Evolutionary conservation across 2,113 vertebrate genomes (phyloP).

Genomic region (Cheilinus undulatus): DNA sequence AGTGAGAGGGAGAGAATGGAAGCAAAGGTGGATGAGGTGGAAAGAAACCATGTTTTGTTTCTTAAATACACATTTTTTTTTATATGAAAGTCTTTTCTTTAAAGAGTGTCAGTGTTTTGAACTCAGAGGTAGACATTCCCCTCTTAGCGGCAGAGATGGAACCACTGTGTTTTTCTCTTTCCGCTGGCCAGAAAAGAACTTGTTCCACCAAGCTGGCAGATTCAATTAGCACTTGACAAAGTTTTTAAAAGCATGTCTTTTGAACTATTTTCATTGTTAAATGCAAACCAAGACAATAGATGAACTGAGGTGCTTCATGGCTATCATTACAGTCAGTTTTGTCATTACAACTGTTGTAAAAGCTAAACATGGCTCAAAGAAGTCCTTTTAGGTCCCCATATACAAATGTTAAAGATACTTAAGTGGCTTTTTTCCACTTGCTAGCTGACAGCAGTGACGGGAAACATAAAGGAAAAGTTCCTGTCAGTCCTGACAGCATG

Average conservation of each 20-base stretch:
- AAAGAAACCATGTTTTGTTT: too few species aligned
- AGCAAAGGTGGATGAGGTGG: conserved; percentile 17
- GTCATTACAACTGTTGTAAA: background rate
- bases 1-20: conserved; percentile 51
- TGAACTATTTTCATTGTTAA: too few species aligned
- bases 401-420: background rate
- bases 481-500: conserved; percentile 12
- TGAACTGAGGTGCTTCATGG: background rate
- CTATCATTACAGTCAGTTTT: background rate
- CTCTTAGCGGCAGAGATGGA: conserved; percentile 42
- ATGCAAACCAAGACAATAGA: background rate
- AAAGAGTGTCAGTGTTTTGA: conserved; percentile 48
- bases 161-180: conserved; percentile 56
- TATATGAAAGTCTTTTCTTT: conserved; percentile 32
- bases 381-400: background rate
- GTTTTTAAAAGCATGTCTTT: too few species aligned
- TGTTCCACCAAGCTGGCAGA: conserved; percentile 73
- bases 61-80: conserved; percentile 1
- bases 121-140: conserved; percentile 53
- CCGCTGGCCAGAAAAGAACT: conserved; percentile 72
- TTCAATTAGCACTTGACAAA: conserved; percentile 58
- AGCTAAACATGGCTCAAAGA: background rate
- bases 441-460: conserved; percentile 15
- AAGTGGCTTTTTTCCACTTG: conserved; percentile 16
- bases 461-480: background rate